Evolutionary conservation across 2,797 vertebrate genomes (phyloP), one percentile per base, ranked within the genome.

Genomic region (Loris lydekkerianus): DNA sequence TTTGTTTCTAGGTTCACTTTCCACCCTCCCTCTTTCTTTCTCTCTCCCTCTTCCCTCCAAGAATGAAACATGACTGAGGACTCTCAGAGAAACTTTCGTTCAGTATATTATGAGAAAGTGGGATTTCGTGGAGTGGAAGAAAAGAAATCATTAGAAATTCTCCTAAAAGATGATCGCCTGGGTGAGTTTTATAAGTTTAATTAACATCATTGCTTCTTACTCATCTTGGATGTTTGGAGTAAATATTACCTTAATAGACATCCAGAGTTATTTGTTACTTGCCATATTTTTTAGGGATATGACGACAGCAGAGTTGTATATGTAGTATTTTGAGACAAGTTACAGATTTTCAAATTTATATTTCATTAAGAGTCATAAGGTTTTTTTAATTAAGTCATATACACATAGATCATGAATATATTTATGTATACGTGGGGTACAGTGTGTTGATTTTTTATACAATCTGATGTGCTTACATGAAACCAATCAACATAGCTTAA

Each of bases 51-150:
- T 69, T 72, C 63, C 61, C 56, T 53, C 53, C 21, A 97, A 97
- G 98, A 94, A 88, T 88, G 93, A 95, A 93, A 82, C 60, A 99
- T 99, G 99, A 98, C 99, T 58, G 99, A 99, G 0, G 99, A 99
- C 98, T 99, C 99, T 1, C 99, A 99, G 98, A 99, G 99, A 94
- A 99, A 99, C 94, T 99, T 99, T 49, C 99, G 99, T 73, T 99
- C 99, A 0, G 99, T 99, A 0, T 99, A 99, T 97, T 99, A 99
- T 97, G 99, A 99, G 96, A 99, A 99, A 96, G 99, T 99, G 93
- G 99, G 99, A 0, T 99, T 99, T 98, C 99, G 99, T 97, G 99
- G 99, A 81, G 99, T 99, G 93, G 99, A 99, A 98, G 99, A 99
- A 97, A 99, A 99, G 98, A 99, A 99, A 88, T 99, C 99, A 0